Conservation (phyloP, 2,797 vertebrate species). For the Macroramphosus scolopax region DNA sequence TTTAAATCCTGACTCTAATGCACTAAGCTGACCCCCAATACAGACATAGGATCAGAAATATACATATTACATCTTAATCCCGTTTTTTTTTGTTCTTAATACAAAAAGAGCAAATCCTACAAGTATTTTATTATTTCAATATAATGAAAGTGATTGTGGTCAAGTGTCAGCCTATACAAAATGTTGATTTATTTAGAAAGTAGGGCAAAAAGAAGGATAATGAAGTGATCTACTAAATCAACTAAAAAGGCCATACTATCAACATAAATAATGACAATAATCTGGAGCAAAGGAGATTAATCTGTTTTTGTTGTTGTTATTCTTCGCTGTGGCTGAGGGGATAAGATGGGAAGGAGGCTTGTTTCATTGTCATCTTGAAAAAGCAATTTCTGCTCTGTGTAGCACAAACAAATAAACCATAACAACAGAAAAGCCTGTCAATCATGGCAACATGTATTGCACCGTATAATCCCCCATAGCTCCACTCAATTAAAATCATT, state of each 20-base stretch:
- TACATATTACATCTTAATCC: constrained; percentile 51
- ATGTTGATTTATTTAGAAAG: constrained; percentile 34
- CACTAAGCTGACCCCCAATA: constrained; percentile 31
- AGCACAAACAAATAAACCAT: constrained; percentile 56
- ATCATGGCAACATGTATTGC: constrained; percentile 65
- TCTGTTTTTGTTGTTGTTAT: constrained; percentile 51
- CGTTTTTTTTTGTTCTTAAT: constrained; percentile 43
- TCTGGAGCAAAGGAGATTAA: constrained; percentile 62
- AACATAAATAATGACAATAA: constrained; percentile 61
- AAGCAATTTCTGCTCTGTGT: constrained; percentile 47
- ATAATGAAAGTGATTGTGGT: constrained; percentile 56
- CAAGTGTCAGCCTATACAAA: constrained; percentile 32
- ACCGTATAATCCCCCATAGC: constrained; percentile 64
- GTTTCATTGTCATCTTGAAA: constrained; percentile 51
- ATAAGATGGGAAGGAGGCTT: constrained; percentile 37
- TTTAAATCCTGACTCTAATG: constrained; percentile 50
- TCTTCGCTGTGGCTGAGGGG: constrained; percentile 21
- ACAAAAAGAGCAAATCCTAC: constrained; percentile 49
- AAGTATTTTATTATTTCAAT: constrained; percentile 51
- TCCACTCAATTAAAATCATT: constrained; percentile 36
- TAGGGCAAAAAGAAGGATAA: constrained; percentile 37
- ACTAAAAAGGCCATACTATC: constrained; percentile 60
- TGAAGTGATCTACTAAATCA: constrained; percentile 59
- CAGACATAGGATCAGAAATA: constrained; percentile 50
- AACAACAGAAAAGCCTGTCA: constrained; percentile 38